phyloP scores from a whole-genome alignment of 2,113 vertebrate species.

The Barnardius zonarius region DNA sequence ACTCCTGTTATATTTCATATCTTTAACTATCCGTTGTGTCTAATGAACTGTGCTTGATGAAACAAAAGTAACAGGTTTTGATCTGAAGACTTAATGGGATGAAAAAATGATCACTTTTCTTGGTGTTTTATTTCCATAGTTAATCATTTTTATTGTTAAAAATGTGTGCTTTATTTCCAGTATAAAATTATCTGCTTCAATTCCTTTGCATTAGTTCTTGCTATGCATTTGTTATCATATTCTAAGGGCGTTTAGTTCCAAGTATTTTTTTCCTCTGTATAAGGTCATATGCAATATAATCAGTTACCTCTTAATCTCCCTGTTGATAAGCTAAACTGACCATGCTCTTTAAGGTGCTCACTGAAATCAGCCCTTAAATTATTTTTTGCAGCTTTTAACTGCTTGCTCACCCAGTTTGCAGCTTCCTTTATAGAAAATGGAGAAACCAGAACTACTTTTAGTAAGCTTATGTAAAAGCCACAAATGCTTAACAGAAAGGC shows the following conservation, averaged over 20 bases:
- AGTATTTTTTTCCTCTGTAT: neutral
- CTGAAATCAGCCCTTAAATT: neutral
- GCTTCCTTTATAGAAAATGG: neutral
- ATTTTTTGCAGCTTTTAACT: neutral
- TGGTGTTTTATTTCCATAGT: neutral
- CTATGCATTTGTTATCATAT: neutral
- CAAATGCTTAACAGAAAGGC: neutral
- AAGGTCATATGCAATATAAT: neutral
- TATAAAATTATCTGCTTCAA: neutral
- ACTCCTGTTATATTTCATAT: neutral
- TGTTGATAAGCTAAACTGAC: neutral
- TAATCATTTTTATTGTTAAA: neutral
- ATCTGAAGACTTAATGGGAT: neutral
- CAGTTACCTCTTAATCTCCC: neutral
- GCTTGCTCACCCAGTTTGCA: neutral
- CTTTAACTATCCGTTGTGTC: neutral
- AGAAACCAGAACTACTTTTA: neutral
- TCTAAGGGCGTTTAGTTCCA: neutral
- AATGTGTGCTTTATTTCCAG: neutral
- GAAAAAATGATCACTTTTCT: neutral
- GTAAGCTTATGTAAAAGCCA: neutral
- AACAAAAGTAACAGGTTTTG: neutral
- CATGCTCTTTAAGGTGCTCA: neutral
- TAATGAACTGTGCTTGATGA: neutral
- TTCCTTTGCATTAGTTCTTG: neutral